Evolutionary conservation across 2,113 vertebrate genomes (phyloP), one percentile per base, ranked within the genome.

Genomic region (Corydoras maculifer): DNA sequence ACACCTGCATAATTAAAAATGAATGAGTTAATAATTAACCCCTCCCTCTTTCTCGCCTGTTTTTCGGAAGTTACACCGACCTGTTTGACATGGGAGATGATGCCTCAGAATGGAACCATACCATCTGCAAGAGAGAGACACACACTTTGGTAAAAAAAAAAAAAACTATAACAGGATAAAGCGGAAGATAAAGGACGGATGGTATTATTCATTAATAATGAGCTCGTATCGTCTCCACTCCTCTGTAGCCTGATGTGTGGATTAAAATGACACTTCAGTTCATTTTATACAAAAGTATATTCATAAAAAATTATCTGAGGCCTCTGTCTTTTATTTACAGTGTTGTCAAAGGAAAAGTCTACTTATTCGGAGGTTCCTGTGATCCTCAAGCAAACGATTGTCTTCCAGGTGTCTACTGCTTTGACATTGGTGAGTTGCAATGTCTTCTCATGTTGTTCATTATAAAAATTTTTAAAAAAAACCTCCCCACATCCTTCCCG

Each of bases 111-210:
- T 10, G 84, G 86, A 55, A 68, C 70, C 0, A 73, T 88, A 50
- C 87, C 87, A 31, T 68, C 78, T 58, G 80, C 81, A 43, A 87
- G 88, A 84, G 81, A 83, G 81, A 87, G 86, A 70, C 88, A 90
- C 77, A 84, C 79, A 31, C 72, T 83, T 69, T 88, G 88, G 87
- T 91, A 82, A 82, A 25, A n/a, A 65, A 35, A 67, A 14, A n/a
- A 31, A 25, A 29, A 25, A 1, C 18, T 25, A 25, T 25, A 25
- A 25, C 18, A 25, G 18, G 18, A 25, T 25, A 25, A 25, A 25
- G 18, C 18, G 18, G 18, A 25, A 25, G 18, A 25, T 25, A 25
- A 25, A 25, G 18, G 18, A 25, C 2, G 18, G 18, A 25, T 25
- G 18, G 18, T 25, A 2, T 25, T 25, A 1, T 25, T 25, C 18